Percentiles rank a stretch among this genome's conserved stretches.
phyloP scores from a whole-genome alignment of 1,140 invertebrate genomes.

The Aphaenogaster floridana region DNA sequence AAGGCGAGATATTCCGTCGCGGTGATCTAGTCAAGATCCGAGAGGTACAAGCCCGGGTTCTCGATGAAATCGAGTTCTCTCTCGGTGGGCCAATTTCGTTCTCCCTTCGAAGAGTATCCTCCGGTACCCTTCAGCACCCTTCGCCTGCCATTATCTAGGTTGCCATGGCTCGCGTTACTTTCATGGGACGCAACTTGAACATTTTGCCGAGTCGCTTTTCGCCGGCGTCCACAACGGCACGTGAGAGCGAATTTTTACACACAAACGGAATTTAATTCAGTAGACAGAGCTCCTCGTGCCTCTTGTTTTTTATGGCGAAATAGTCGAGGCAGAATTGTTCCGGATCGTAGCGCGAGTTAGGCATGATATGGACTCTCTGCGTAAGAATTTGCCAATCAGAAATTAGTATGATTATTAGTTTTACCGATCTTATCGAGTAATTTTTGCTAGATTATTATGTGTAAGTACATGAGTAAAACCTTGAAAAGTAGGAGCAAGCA shows the following conservation, averaged over 20 bases:
- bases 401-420: conserved; percentile 10
- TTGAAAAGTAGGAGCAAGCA: conserved; percentile 21
- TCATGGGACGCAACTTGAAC: not conserved
- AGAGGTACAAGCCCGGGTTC: not conserved
- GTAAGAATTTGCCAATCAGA: conserved; percentile 33
- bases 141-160: conserved; percentile 63
- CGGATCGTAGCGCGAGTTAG: conserved; percentile 6
- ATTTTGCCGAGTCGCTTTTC: not conserved
- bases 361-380: not conserved
- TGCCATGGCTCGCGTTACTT: conserved; percentile 48
- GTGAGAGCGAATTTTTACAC: not conserved
- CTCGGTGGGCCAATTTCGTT: conserved; percentile 69
- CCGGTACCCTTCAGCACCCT: conserved; percentile 10
- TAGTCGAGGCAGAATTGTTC: conserved; percentile 24
- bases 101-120: conserved; percentile 19
- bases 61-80: conserved; percentile 21
- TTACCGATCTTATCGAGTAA: not conserved
- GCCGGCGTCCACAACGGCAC: not conserved
- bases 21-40: conserved; percentile 9
- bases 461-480: conserved; percentile 17
- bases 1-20: conserved; percentile 14
- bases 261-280: conserved; percentile 38
- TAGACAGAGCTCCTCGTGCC: conserved; percentile 11
- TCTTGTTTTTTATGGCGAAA: conserved; percentile 30
- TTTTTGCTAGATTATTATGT: not conserved